Base-by-base conservation (phyloP, 92 coral and sea anemone species). In the Blastomussa wellsi region DNA sequence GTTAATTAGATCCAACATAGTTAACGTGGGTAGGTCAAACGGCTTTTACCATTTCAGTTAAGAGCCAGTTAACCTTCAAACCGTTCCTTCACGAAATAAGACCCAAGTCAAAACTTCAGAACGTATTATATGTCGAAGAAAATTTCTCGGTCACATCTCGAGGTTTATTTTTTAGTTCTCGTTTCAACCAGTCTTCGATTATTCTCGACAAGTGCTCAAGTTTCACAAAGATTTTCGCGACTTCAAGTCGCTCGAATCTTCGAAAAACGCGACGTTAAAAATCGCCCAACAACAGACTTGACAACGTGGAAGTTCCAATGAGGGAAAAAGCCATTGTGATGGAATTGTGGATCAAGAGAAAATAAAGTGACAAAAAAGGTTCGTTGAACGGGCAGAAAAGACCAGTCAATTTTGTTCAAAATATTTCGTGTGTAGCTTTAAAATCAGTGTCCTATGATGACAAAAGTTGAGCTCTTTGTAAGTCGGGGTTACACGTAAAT, bases 301-400 rank as follows among this genome's bases (percentile, higher is more conserved):
- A 29, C 85, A 44, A 44, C 11, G 47, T 68, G 14, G 85, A 81
- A 26, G 77, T 31, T 44, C 32, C 57, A 68, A 13, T 44, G 37
- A 39, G 74, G 57, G 33, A 44, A 32, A 51, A 79, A 39, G 76
- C 75, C 22, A 42, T 36, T 69, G 33, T 44, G 67, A n/a, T 79
- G 83, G 62, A 67, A 81, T 44, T 42, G 79, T 26, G 57, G 60
- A 74, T 49, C 35, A 74, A 36, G 17, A 41, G 79, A 44, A 42
- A 42, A 74, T 42, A 49, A 81, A 80, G 48, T 48, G 76, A 80
- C 31, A 35, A 81, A 67, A 79, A 82, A 82, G 79, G 86, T 82
- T 82, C 86, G 79, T 82, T 82, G 19, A 71, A 33, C 37, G 79
- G 52, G 65, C 38, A 79, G 38, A 67, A 81, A 31, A 48, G 24